Conservation (phyloP, 2,113 vertebrate species). For the Crocuta crocuta region DNA sequence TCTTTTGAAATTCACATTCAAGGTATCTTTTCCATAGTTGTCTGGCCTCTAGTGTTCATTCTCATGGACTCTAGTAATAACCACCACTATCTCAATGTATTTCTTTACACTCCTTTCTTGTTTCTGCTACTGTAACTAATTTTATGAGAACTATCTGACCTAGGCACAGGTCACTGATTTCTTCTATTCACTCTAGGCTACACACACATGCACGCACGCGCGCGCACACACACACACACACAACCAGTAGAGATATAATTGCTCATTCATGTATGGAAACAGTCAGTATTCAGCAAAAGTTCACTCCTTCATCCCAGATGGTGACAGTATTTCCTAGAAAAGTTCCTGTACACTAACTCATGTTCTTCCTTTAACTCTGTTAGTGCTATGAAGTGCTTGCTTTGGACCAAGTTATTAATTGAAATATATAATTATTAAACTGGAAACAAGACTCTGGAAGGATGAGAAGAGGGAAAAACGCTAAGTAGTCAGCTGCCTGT, state of each 20-base stretch:
- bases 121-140: not conserved
- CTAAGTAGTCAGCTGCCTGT: not conserved
- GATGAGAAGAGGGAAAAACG: not conserved
- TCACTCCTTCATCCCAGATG: not conserved
- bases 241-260: not conserved
- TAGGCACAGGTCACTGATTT: not conserved
- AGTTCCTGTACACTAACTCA: not conserved
- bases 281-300: not conserved
- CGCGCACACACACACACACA: not conserved
- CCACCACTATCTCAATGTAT: not conserved
- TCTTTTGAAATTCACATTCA: not conserved
- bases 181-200: not conserved
- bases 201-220: too few relatives aligned
- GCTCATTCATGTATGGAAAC: not conserved
- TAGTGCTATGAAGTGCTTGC: not conserved
- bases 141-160: not conserved
- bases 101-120: not conserved
- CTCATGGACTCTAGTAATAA: not conserved
- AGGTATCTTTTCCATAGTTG: not conserved
- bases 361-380: not conserved
- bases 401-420: not conserved
- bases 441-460: not conserved
- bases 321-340: not conserved
- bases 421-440: not conserved
- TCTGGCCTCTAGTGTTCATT: not conserved